Evolutionary conservation across 2,888 invertebrate species (phyloP), one percentile per base, ranked within the genome.

Genomic region (Caenorhabditis imperialis): DNA sequence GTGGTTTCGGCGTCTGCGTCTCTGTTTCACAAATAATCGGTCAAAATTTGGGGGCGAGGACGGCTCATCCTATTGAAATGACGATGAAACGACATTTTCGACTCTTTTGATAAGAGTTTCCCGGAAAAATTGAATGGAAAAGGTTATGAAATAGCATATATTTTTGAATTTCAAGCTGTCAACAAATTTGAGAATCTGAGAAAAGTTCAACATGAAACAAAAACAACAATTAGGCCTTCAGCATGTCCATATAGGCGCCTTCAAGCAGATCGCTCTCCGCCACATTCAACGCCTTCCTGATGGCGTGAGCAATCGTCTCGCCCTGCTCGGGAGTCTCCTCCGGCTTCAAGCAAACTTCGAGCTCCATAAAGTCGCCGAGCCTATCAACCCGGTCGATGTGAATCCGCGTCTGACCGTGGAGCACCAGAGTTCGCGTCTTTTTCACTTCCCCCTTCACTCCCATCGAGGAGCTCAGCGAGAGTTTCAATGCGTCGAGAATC

Each of bases 341-440:
- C 0, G 92, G 91, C 0, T 88, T 88, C 42, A 95, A 89, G 18
- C 92, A 91, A 23, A 93, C 94, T 91, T 95, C 95, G 45, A 95
- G 89, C 88, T 95, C 95, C 91, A 94, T 92, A 88, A 92, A 95
- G 85, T 92, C 88, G 1, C 95, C 95, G 0, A 95, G 90, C 10
- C 90, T 91, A 81, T 93, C 90, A 0, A 98, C 96, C 58, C 91
- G 89, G 89, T 98, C 97, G 40, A 86, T 72, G 88, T 97, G 97
- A 25, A 98, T 91, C 73, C 96, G 90, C 0, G 95, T 95, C 87
- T 94, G 93, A 0, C 91, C 93, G 3, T 93, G 91, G 88, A 95
- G 90, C 86, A 92, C 95, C 5, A 97, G 90, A 76, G 91, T 90
- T 5, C 97, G 91, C 0, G 55, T 61, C 51, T 97, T 97, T 60